These are phyloP conservation scores for Sminthopsis crassicaudata DNA, from an alignment of 2,113 vertebrate species.

Conservation along the genomic window DNA sequence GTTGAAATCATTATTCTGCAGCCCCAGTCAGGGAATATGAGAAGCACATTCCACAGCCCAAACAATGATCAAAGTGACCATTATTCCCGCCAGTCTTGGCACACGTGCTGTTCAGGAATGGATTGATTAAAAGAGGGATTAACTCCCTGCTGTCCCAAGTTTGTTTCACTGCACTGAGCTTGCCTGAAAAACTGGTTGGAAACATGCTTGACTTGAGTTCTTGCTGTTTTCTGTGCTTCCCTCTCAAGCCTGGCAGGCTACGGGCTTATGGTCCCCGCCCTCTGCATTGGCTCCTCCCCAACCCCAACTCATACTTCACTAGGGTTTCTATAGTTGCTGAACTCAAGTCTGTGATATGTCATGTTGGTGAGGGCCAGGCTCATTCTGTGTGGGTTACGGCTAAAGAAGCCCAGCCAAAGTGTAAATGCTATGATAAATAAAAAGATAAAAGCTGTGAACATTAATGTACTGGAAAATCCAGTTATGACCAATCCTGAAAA, in stretches of 20 bases:
- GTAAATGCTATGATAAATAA: not conserved
- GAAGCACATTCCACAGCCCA: constrained; percentile 77
- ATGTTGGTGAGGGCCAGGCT: constrained; percentile 22
- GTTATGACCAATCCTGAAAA: not conserved
- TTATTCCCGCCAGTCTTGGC: constrained; percentile 77
- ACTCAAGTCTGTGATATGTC: constrained; percentile 56
- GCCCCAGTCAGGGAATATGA: constrained; percentile 66
- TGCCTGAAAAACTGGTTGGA: constrained; percentile 66
- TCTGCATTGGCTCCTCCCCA: not conserved
- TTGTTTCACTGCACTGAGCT: constrained; percentile 69
- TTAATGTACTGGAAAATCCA: constrained; percentile 9
- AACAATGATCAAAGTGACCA: constrained; percentile 80
- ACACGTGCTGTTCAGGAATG: constrained; percentile 71
- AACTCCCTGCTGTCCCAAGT: constrained; percentile 81
- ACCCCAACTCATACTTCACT: constrained; percentile 40
- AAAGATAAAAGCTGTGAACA: constrained; percentile 22
- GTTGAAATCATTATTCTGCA: constrained; percentile 73
- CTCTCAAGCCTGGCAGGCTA: constrained; percentile 68
- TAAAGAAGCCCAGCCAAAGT: not conserved
- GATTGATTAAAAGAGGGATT: constrained; percentile 85
- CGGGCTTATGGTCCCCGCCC: constrained; percentile 32
- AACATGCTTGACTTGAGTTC: constrained; percentile 70
- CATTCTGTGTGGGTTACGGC: constrained; percentile 46
- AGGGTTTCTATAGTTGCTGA: constrained; percentile 75
- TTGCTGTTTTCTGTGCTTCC: constrained; percentile 60